Evolutionary conservation across 2,888 invertebrate genomes (phyloP).

Genomic region (Anthophora plumipes): DNA sequence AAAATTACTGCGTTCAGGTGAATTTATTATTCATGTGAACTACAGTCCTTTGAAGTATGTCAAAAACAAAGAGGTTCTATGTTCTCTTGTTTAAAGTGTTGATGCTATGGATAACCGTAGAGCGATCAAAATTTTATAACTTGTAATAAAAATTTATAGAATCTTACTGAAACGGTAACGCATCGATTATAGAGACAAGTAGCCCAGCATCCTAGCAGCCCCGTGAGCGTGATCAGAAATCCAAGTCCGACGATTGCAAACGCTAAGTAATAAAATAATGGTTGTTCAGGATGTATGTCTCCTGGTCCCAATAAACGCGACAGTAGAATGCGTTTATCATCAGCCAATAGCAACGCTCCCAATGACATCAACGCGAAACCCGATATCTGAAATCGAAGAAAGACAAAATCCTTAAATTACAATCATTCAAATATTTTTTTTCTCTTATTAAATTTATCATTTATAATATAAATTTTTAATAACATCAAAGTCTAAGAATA

Average conservation of each 20-base stretch:
- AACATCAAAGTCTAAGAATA: not conserved
- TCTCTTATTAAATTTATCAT: not conserved
- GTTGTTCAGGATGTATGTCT: constrained; percentile 88
- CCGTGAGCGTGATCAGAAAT: constrained; percentile 88
- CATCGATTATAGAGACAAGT: constrained; percentile 91
- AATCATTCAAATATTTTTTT: not conserved
- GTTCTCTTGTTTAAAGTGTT: not conserved
- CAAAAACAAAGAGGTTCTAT: not conserved
- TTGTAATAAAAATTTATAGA: not conserved
- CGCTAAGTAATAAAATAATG: constrained; percentile 91
- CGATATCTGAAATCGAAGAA: constrained; percentile 87
- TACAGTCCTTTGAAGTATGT: not conserved
- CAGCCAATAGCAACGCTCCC: constrained; percentile 90
- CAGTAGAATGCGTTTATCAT: constrained; percentile 89
- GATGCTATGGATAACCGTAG: not conserved
- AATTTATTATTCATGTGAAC: too few species aligned
- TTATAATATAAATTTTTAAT: too few species aligned
- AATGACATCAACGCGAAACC: constrained; percentile 90
- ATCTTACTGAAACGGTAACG: constrained; percentile 89
- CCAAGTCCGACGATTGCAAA: constrained; percentile 90
- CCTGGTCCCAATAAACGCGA: constrained; percentile 90
- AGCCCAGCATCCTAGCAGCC: constrained; percentile 93
- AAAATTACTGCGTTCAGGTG: too few species aligned
- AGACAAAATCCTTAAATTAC: not conserved
- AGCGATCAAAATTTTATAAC: not conserved